Percentiles rank a stretch among this genome's conserved stretches.
These are phyloP conservation scores for Cloeon dipterum DNA, from an alignment of 2,888 invertebrate species.

Conservation along the genomic window DNA sequence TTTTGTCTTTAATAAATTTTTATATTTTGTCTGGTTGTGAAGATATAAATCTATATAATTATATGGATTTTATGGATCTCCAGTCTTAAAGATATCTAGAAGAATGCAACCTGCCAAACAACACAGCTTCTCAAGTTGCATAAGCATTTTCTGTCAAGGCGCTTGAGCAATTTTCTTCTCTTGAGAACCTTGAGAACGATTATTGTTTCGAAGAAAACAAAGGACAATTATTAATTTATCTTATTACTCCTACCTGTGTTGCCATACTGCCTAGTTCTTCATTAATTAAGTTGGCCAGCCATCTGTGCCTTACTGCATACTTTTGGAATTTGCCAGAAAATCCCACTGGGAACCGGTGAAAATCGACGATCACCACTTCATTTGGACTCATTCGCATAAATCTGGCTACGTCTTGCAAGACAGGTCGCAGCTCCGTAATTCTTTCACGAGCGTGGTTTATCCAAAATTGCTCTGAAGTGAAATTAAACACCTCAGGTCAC, in stretches of 20 bases:
- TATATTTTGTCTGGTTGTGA: no score
- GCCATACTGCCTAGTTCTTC: slow-evolving; percentile 30
- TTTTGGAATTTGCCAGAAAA: slow-evolving; percentile 19
- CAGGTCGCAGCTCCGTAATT: slow-evolving; percentile 37
- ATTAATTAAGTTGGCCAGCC: slow-evolving; percentile 27
- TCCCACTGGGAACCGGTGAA: slow-evolving; percentile 57
- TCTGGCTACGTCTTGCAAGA: slow-evolving; percentile 40
- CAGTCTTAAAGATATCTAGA: no score
- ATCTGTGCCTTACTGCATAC: slow-evolving; percentile 25
- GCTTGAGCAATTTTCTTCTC: no score
- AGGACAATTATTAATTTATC: not conserved
- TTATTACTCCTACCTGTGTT: slow-evolving; percentile 12
- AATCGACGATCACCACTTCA: slow-evolving; percentile 57
- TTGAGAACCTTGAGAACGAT: no score
- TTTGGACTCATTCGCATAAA: slow-evolving; percentile 40
- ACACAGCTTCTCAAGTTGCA: no score
- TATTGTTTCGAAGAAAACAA: no score
- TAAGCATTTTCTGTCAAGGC: no score
- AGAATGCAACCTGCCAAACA: no score
- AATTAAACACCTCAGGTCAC: slow-evolving; percentile 5
- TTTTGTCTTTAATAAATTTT: no score
- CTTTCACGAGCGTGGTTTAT: slow-evolving; percentile 47
- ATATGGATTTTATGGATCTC: no score
- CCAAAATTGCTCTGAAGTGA: slow-evolving; percentile 31
- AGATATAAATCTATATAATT: no score